phyloP scores from a whole-genome alignment of 1,140 invertebrate genomes.

The Listronotus bonariensis region DNA sequence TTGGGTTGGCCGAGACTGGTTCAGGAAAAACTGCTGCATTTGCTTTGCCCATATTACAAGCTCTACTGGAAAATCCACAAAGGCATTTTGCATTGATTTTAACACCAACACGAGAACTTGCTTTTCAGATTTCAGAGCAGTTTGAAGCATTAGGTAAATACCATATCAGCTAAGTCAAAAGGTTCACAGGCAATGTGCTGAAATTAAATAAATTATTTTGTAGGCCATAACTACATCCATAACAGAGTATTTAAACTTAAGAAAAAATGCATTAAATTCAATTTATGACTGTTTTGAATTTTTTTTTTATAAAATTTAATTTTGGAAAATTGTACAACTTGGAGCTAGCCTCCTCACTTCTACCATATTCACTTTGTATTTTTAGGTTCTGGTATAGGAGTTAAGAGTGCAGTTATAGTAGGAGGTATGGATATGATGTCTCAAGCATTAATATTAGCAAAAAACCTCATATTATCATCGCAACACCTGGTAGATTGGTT shows the following conservation, averaged over 20 bases:
- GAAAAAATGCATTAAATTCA: too few species aligned
- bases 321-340: too few species aligned
- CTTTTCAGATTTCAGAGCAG: slow-evolving; percentile 95
- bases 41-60: slow-evolving; percentile 92
- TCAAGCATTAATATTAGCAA: slow-evolving; percentile 86
- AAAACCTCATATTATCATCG: slow-evolving; percentile 96
- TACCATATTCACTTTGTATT: not conserved
- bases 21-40: slow-evolving; percentile 99
- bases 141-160: slow-evolving; percentile 86
- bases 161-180: too few species aligned
- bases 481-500: slow-evolving; percentile 86
- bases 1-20: slow-evolving; percentile 96
- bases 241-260: too few species aligned
- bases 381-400: slow-evolving; percentile 77
- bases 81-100: slow-evolving; percentile 92
- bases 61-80: slow-evolving; percentile 87
- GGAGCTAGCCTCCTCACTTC: too few species aligned
- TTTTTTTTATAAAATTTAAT: slow-evolving; percentile 24
- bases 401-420: slow-evolving; percentile 94
- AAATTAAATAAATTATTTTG: too few species aligned
- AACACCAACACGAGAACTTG: slow-evolving; percentile 96
- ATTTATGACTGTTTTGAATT: too few species aligned
- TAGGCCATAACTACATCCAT: too few species aligned
- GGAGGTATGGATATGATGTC: slow-evolving; percentile 98
- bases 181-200: too few species aligned